These are phyloP conservation scores for Clarias fuscus DNA, from an alignment of 2,797 vertebrate species.

Conservation along the genomic window DNA sequence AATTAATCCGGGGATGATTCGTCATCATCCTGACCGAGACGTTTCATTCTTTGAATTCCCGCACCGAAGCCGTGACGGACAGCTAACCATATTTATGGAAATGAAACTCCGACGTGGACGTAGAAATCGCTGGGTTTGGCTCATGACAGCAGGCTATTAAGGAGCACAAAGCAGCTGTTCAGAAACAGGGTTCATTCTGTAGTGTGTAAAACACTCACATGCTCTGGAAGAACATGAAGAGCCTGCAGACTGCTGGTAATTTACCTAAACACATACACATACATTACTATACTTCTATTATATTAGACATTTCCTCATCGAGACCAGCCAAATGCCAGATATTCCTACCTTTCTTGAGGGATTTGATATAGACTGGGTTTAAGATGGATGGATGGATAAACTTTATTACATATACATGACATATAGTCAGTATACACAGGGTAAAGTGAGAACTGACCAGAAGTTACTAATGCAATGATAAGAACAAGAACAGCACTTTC, in stretches of 20 bases:
- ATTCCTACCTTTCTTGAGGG: not conserved
- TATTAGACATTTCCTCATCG: no score
- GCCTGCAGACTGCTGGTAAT: not conserved
- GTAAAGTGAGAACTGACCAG: no score
- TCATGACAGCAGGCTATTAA: not conserved
- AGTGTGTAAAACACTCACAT: constrained; percentile 23
- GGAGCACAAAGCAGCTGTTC: constrained; percentile 1
- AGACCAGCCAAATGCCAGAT: not conserved
- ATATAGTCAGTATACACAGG: no score
- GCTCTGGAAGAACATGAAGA: not conserved
- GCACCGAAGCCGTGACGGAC: constrained; percentile 13
- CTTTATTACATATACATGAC: no score
- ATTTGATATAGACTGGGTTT: no score
- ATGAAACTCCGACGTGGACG: constrained; percentile 4
- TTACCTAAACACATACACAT: constrained; percentile 6
- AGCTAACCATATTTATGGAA: constrained; percentile 30
- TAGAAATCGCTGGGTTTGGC: not conserved
- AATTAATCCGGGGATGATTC: constrained; percentile 38
- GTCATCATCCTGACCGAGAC: constrained; percentile 21
- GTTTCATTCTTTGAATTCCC: not conserved
- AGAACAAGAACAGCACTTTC: not conserved
- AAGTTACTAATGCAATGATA: no score
- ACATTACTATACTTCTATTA: not conserved
- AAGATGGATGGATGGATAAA: no score
- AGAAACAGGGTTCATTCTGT: constrained; percentile 4